Evolutionary conservation across 2,113 vertebrate species (phyloP).

Genomic region (Xiphorhynchus elegans): DNA sequence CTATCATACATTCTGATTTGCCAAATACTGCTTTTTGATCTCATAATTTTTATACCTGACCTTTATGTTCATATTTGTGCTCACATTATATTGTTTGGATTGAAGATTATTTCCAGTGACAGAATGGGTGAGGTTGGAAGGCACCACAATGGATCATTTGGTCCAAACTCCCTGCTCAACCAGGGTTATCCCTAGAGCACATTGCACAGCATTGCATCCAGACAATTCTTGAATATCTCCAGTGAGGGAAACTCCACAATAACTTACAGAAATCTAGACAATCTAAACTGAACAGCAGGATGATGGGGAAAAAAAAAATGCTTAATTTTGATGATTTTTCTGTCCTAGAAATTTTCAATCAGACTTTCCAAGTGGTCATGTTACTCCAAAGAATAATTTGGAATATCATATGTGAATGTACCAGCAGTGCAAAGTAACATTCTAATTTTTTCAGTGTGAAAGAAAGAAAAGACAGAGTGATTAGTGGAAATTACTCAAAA

Average conservation of each 20-base stretch:
- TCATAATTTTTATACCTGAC: not conserved
- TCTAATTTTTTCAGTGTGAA: not conserved
- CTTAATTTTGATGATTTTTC: not conserved
- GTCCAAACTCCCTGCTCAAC: not conserved
- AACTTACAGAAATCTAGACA: not conserved
- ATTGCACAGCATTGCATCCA: not conserved
- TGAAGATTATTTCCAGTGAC: not conserved
- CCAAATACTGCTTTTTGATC: not conserved
- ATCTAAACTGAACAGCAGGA: not conserved
- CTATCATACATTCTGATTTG: not conserved
- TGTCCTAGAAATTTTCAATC: not conserved
- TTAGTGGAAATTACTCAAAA: not conserved
- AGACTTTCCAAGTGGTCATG: not conserved
- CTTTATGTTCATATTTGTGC: not conserved
- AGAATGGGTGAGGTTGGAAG: not conserved
- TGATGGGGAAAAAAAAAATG: not conserved
- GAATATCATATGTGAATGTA: fast-evolving
- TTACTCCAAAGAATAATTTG: not conserved
- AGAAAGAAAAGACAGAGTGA: not conserved
- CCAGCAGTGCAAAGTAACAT: not conserved
- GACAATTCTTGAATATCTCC: not conserved
- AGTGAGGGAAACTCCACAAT: not conserved
- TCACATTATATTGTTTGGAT: not conserved
- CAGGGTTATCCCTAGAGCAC: not conserved
- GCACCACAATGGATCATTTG: not conserved